Conservation (phyloP, 1,140 invertebrate genomes). For the Drosophila aff. region DNA sequence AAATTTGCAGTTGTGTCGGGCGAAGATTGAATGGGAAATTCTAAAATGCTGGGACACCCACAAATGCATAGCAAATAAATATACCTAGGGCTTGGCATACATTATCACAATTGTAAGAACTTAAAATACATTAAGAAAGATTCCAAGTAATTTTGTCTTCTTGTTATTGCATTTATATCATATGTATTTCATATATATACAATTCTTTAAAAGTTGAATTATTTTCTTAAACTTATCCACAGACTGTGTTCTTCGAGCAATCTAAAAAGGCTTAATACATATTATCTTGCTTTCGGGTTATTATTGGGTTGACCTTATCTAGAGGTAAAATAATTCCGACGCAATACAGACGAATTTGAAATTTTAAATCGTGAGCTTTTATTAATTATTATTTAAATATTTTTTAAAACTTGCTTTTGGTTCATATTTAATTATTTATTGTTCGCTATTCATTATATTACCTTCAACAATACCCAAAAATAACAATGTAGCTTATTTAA, state of each 20-base stretch:
- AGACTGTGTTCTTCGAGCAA: too few relatives aligned
- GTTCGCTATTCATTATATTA: not conserved
- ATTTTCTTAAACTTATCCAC: too few relatives aligned
- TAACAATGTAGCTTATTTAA: not conserved
- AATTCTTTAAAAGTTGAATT: too few relatives aligned
- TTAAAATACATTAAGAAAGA: not conserved
- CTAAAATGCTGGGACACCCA: not conserved
- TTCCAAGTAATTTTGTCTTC: too few relatives aligned
- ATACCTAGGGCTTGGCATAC: slow-evolving; percentile 7
- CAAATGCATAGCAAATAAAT: slow-evolving; percentile 32
- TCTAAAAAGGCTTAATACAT: not conserved
- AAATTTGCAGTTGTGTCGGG: slow-evolving; percentile 31
- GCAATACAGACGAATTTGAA: not conserved
- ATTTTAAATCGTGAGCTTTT: not conserved
- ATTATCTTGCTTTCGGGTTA: not conserved
- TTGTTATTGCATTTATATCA: too few relatives aligned
- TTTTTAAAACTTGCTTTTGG: not conserved
- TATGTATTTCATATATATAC: too few relatives aligned
- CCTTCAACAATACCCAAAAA: not conserved
- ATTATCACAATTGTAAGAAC: not conserved
- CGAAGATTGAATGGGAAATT: slow-evolving; percentile 29
- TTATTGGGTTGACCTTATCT: not conserved
- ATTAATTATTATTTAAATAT: not conserved
- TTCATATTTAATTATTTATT: not conserved
- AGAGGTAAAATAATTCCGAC: too few relatives aligned